These are phyloP conservation scores for Seira ritae DNA, from an alignment of 2,888 invertebrate species.

Conservation along the genomic window DNA sequence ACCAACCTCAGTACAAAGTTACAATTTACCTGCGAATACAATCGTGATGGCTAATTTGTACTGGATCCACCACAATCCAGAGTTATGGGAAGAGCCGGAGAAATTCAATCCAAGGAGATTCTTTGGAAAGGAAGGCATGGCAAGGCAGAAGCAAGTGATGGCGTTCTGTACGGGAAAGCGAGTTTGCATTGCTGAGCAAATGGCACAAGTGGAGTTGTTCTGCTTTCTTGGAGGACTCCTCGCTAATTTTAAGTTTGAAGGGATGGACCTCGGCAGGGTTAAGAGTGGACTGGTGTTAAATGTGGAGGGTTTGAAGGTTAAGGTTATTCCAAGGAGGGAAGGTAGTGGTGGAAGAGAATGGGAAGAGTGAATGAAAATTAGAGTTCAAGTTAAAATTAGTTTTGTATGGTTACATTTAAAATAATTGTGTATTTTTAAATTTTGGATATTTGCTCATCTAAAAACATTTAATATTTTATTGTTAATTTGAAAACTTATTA, in stretches of 20 bases:
- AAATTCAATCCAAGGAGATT: slow-evolving; percentile 82
- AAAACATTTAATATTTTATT: too few relatives aligned
- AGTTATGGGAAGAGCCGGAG: slow-evolving; percentile 81
- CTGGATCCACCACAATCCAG: slow-evolving; percentile 79
- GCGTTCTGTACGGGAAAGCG: slow-evolving; percentile 79
- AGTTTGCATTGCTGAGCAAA: slow-evolving; percentile 81
- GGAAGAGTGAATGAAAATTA: neutral
- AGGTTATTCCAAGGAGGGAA: slow-evolving; percentile 73
- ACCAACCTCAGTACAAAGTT: slow-evolving; percentile 50
- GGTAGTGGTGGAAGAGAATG: slow-evolving; percentile 23
- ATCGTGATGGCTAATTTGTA: slow-evolving; percentile 78
- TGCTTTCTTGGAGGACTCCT: slow-evolving; percentile 80
- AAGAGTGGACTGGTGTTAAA: slow-evolving; percentile 78
- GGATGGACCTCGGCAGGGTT: slow-evolving; percentile 21
- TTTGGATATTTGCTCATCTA: too few relatives aligned
- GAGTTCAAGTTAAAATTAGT: too few relatives aligned
- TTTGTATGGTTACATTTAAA: too few relatives aligned
- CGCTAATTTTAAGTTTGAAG: slow-evolving; percentile 78
- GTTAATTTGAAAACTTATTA: too few relatives aligned
- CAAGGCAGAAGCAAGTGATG: slow-evolving; percentile 55
- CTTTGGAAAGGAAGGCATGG: slow-evolving; percentile 75
- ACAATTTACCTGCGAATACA: slow-evolving; percentile 76
- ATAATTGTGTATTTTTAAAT: too few relatives aligned
- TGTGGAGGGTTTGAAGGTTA: slow-evolving; percentile 78
- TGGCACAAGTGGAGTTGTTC: slow-evolving; percentile 81